Conservation (phyloP, 2,113 vertebrate genomes). For the Nothobranchius furzeri region DNA sequence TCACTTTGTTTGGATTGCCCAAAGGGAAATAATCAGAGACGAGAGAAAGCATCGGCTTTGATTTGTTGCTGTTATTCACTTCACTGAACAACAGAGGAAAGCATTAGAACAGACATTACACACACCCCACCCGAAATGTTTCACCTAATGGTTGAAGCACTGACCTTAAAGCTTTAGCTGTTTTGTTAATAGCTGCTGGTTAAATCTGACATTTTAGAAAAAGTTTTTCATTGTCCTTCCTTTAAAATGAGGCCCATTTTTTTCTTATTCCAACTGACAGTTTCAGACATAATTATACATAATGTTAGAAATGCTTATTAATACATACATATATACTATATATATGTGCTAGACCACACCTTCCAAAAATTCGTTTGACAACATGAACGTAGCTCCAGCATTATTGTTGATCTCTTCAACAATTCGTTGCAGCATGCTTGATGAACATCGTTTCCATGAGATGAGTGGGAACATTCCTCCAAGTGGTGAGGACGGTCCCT, state of each 20-base stretch:
- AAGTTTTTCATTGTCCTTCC: background rate
- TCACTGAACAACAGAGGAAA: constrained; percentile 47
- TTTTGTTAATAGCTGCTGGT: background rate
- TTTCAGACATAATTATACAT: too few species aligned
- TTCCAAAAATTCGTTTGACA: too few species aligned
- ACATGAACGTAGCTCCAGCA: too few species aligned
- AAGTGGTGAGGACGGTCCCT: too few species aligned
- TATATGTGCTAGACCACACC: too few species aligned
- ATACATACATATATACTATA: too few species aligned
- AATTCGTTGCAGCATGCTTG: too few species aligned
- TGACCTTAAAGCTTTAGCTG: background rate
- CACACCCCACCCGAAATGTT: constrained; percentile 11
- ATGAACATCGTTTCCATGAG: too few species aligned
- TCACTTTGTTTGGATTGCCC: constrained; percentile 33
- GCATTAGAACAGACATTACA: constrained; percentile 36
- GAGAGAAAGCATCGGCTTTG: constrained; percentile 27
- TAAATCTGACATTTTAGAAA: background rate
- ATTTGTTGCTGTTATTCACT: constrained; percentile 55
- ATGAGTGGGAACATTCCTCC: too few species aligned
- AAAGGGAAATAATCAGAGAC: constrained; percentile 46
- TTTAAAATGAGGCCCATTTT: background rate
- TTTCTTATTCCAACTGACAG: too few species aligned
- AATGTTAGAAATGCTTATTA: too few species aligned
- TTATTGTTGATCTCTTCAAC: too few species aligned
- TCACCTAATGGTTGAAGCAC: background rate